A percentile compares a stretch with the other conserved stretches of the same genome.
Conservation (phyloP, 2,113 vertebrate species). For the Myanophis thanlyinensis region DNA sequence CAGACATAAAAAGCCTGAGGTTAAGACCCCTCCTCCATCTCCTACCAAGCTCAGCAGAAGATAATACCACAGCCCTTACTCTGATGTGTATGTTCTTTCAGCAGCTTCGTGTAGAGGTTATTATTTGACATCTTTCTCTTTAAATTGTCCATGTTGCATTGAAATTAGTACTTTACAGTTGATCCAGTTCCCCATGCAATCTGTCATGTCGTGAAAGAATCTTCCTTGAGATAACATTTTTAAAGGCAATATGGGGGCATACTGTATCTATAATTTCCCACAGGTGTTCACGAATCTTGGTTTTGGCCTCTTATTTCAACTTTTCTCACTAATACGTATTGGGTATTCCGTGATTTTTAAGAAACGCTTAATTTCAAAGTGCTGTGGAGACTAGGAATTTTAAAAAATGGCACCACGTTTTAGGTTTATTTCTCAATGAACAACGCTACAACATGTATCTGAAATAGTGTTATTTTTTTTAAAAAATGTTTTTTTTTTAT, state of each 20-base stretch:
- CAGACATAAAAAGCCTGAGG: neutral
- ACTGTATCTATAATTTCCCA: neutral
- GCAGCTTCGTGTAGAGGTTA: neutral
- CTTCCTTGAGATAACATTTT: neutral
- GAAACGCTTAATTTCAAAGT: neutral
- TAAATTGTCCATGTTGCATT: neutral
- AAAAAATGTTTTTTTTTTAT: conserved; percentile 38
- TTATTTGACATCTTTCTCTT: neutral
- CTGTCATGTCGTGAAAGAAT: neutral
- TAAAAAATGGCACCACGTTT: neutral
- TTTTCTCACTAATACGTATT: neutral
- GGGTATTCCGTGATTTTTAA: neutral
- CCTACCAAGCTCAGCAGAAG: neutral
- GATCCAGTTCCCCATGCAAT: neutral
- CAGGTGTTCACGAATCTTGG: neutral
- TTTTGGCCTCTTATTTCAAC: neutral
- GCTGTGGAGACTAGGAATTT: neutral
- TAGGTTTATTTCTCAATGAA: conserved; percentile 42
- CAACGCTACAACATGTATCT: conserved; percentile 18
- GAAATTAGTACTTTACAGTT: neutral
- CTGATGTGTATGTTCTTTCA: neutral
- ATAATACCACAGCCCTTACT: neutral
- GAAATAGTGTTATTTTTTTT: conserved; percentile 31
- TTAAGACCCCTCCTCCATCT: neutral
- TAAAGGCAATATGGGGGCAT: neutral